phyloP scores from a whole-genome alignment of 1,140 invertebrate species.

The Drosophila aff. region DNA sequence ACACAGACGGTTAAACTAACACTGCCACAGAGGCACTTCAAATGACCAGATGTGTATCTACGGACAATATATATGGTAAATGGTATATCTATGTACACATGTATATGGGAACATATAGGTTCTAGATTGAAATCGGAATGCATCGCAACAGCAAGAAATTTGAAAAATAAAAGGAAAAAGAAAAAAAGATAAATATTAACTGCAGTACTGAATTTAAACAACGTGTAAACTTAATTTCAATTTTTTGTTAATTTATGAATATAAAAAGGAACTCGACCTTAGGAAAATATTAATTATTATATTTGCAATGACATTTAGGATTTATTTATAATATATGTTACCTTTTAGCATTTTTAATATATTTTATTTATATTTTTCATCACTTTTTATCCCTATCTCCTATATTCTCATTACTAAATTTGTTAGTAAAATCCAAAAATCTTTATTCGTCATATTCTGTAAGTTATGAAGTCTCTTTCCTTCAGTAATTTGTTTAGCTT shows the following conservation, averaged over 20 bases:
- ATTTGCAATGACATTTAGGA: background rate
- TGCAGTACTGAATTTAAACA: background rate
- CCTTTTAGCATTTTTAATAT: background rate
- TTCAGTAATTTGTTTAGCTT: background rate
- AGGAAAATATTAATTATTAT: background rate
- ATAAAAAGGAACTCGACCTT: background rate
- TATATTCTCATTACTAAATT: too few species aligned
- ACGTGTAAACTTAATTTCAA: background rate
- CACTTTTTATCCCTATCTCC: background rate
- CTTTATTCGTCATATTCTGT: too few species aligned
- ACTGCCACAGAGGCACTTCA: slow-evolving; percentile 16
- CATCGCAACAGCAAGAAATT: background rate
- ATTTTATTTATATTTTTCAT: background rate
- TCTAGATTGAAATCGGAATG: background rate
- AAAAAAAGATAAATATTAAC: background rate
- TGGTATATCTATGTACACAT: background rate
- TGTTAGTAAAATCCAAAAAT: too few species aligned
- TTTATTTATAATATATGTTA: background rate
- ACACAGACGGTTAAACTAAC: slow-evolving; percentile 18
- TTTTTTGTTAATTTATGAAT: background rate
- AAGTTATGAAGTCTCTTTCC: too few species aligned
- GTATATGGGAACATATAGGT: background rate
- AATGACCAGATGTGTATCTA: slow-evolving; percentile 18
- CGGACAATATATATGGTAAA: slow-evolving; percentile 5
- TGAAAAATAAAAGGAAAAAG: background rate